Evolutionary conservation across 2,113 vertebrate genomes (phyloP).

Genomic region (Corydoras maculifer): DNA sequence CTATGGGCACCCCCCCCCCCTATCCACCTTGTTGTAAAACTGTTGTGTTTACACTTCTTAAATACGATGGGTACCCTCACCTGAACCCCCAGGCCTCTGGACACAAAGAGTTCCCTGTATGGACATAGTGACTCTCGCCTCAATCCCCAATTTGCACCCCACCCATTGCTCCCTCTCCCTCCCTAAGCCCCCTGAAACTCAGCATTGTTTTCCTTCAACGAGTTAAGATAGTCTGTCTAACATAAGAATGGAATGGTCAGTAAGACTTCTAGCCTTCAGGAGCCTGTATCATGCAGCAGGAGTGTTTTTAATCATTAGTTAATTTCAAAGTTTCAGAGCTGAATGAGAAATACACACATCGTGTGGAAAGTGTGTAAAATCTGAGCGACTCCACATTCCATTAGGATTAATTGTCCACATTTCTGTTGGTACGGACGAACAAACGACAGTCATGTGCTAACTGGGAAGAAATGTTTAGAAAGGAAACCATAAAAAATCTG

Average conservation of each 20-base stretch:
- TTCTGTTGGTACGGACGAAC: background rate
- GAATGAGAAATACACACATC: background rate
- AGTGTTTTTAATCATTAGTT: no score
- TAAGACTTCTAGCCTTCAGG: background rate
- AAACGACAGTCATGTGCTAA: background rate
- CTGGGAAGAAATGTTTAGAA: background rate
- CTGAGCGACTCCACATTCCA: background rate
- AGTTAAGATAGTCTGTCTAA: conserved; percentile 7
- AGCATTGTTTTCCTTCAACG: conserved; percentile 26
- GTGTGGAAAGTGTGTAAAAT: background rate
- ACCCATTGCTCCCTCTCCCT: conserved; percentile 5
- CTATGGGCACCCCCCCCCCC: conserved; percentile 19
- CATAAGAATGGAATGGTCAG: background rate
- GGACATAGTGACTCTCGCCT: conserved; percentile 27
- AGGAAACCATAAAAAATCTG: background rate
- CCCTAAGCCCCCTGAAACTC: conserved; percentile 36
- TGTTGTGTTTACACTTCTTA: conserved; percentile 43
- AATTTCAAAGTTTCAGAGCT: background rate
- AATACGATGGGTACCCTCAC: conserved; percentile 38
- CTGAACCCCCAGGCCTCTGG: conserved; percentile 42
- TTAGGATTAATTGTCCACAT: background rate
- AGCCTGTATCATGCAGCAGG: background rate
- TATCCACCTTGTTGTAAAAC: conserved; percentile 37
- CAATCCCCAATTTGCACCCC: conserved; percentile 10
- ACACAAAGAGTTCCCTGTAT: conserved; percentile 46